Evolutionary conservation across 2,797 vertebrate genomes (phyloP).

Genomic region (Lutjanus campechanus): DNA sequence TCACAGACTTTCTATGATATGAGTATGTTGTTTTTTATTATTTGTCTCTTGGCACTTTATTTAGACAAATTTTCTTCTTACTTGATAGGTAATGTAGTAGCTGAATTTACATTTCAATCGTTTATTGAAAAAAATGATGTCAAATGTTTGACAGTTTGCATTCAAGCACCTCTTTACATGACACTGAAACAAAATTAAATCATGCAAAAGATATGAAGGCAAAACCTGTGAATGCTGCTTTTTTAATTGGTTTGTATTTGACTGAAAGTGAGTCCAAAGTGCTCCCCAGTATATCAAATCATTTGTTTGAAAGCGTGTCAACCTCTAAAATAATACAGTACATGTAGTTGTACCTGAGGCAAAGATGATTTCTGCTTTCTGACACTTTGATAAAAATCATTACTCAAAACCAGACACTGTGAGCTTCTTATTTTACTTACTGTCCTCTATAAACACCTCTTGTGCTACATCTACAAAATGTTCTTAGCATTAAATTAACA

Average conservation of each 20-base stretch:
- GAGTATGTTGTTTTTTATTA: neutral
- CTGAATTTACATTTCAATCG: slow-evolving; percentile 11
- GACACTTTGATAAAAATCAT: slow-evolving; percentile 16
- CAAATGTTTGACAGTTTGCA: slow-evolving; percentile 8
- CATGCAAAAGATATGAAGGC: neutral
- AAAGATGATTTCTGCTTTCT: neutral
- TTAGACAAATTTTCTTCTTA: slow-evolving; percentile 8
- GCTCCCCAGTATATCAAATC: neutral
- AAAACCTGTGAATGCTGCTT: neutral
- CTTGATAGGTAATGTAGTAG: neutral
- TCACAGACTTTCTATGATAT: slow-evolving; percentile 16
- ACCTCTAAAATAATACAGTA: neutral
- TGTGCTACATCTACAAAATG: neutral
- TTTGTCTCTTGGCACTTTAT: slow-evolving; percentile 21
- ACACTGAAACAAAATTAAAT: neutral
- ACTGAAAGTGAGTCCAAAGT: neutral
- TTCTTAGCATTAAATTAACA: neutral
- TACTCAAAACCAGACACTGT: neutral
- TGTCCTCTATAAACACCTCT: neutral
- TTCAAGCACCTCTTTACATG: slow-evolving; percentile 13
- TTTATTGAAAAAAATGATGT: neutral
- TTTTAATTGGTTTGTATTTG: neutral
- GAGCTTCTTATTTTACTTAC: neutral
- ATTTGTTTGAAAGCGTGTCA: neutral
- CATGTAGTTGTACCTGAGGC: neutral